Evolutionary conservation across 1,140 invertebrate genomes (phyloP).

Genomic region (Hypsibius dujardini): DNA sequence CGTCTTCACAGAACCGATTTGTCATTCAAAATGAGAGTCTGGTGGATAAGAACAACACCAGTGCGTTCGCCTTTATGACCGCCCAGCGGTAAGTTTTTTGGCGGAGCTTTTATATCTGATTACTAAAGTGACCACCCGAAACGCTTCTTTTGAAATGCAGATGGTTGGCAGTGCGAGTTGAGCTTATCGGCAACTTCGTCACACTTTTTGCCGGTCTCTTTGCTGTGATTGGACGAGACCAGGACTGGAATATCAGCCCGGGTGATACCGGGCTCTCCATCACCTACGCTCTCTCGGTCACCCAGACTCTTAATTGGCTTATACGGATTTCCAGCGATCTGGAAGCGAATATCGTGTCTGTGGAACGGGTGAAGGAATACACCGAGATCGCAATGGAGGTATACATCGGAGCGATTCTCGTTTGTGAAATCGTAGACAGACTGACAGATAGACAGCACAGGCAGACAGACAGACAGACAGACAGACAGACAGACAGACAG

Average conservation of each 20-base stretch:
- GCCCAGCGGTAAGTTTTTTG: slow-evolving; percentile 25
- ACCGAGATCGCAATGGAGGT: slow-evolving; percentile 26
- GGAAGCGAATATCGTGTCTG: slow-evolving; percentile 47
- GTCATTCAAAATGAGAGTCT: slow-evolving; percentile 38
- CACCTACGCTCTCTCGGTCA: slow-evolving; percentile 66
- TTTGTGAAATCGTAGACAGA: too few relatives aligned
- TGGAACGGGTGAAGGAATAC: slow-evolving; percentile 47
- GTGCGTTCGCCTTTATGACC: slow-evolving; percentile 31
- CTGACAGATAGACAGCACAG: too few relatives aligned
- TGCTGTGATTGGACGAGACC: slow-evolving; percentile 37
- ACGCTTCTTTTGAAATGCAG: slow-evolving; percentile 20
- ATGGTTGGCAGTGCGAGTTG: slow-evolving; percentile 33
- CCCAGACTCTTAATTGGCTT: slow-evolving; percentile 40
- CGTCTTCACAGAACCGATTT: slow-evolving; percentile 41
- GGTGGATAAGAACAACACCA: slow-evolving; percentile 39
- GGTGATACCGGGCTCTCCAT: slow-evolving; percentile 59
- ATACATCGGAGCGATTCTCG: too few relatives aligned
- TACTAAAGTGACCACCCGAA: not conserved
- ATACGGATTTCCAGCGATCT: slow-evolving; percentile 44
- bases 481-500: too few relatives aligned
- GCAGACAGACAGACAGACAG: too few relatives aligned
- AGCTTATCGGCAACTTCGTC: slow-evolving; percentile 31
- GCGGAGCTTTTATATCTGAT: not conserved
- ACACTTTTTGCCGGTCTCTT: slow-evolving; percentile 30
- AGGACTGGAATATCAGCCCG: slow-evolving; percentile 44